Conservation (phyloP, 2,888 invertebrate genomes). For the Lithophane socia region DNA sequence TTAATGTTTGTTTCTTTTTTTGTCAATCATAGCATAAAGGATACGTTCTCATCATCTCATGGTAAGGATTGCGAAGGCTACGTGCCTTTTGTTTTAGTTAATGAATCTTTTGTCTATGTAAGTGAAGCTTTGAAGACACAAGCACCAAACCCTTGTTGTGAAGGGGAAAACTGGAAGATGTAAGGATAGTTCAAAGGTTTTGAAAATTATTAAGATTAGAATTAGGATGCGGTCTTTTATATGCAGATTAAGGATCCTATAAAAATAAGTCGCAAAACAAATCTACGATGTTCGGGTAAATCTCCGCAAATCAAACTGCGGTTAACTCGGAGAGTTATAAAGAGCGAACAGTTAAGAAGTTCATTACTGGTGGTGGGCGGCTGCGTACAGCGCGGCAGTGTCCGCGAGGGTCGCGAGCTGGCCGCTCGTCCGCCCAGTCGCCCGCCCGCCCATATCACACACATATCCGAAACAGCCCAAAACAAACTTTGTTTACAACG, state of each 20-base stretch:
- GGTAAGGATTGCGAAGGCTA: not conserved
- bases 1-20: not conserved
- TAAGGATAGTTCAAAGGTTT: not conserved
- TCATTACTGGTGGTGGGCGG: constrained; percentile 39
- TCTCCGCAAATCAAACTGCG: constrained; percentile 25
- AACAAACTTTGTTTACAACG: constrained; percentile 58
- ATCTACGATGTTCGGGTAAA: constrained; percentile 1
- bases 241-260: not conserved
- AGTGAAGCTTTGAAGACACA: not conserved
- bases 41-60: not conserved
- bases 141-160: not conserved
- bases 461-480: constrained; percentile 53
- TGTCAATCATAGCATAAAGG: not conserved
- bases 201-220: not conserved
- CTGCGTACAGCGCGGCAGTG: constrained; percentile 68
- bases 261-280: not conserved
- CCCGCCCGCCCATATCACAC: constrained; percentile 63
- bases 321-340: constrained; percentile 38
- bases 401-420: constrained; percentile 69
- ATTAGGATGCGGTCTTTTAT: not conserved
- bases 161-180: not conserved
- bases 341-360: constrained; percentile 35
- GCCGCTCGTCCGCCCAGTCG: constrained; percentile 66
- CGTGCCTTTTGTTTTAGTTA: constrained; percentile 10
- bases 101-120: constrained; percentile 16